phyloP scores from a whole-genome alignment of 2,797 vertebrate species.

The Cossypha heuglini region DNA sequence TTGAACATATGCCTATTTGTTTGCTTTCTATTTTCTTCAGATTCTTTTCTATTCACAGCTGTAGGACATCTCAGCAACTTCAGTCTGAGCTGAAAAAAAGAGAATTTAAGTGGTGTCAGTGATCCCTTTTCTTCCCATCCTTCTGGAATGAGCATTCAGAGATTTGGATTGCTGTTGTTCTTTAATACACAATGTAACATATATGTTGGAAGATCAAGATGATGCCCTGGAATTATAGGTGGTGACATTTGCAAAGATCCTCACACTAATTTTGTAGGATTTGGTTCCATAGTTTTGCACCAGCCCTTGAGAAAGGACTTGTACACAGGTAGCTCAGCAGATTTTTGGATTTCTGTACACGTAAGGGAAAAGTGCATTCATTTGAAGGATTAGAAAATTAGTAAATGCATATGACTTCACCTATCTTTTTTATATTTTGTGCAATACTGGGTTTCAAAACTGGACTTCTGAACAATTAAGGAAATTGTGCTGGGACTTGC shows the following conservation, averaged over 20 bases:
- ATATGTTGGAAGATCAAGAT: not conserved
- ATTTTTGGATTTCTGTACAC: not conserved
- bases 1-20: not conserved
- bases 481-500: not conserved
- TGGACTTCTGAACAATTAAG: not conserved
- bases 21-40: not conserved
- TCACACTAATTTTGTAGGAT: not conserved
- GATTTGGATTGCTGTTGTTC: not conserved
- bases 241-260: not conserved
- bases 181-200: not conserved
- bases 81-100: not conserved
- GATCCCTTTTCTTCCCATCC: not conserved
- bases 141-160: not conserved
- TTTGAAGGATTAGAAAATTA: not conserved
- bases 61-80: not conserved
- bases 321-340: not conserved
- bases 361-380: not conserved
- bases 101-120: rapidly evolving
- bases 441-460: not conserved
- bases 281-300: not conserved
- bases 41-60: not conserved
- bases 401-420: not conserved
- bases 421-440: not conserved
- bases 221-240: not conserved
- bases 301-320: not conserved